phyloP scores from a whole-genome alignment of 2,888 invertebrate genomes.

The Chrysopilus asiliformis region DNA sequence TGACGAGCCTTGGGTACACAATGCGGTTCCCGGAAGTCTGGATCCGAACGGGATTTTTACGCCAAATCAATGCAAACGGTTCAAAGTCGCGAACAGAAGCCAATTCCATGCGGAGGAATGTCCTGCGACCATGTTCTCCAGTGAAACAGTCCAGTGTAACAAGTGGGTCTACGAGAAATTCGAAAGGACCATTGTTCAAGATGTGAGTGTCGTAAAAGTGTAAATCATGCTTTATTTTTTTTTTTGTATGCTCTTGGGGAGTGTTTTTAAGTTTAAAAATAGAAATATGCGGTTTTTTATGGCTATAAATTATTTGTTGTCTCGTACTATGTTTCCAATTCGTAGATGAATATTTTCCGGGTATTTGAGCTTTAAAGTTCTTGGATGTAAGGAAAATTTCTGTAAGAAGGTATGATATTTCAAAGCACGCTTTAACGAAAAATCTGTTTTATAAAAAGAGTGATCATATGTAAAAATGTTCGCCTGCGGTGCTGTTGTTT shows the following conservation, averaged over 20 bases:
- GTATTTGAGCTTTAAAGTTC: no score
- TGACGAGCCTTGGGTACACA: constrained; percentile 35
- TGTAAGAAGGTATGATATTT: no score
- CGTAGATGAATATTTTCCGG: no score
- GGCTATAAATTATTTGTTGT: no score
- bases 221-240: not conserved
- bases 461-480: no score
- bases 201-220: constrained; percentile 38
- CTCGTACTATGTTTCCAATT: no score
- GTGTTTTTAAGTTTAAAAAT: not conserved
- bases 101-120: no score
- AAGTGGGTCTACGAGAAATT: constrained; percentile 40
- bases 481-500: no score
- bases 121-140: constrained; percentile 30
- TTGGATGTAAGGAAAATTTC: no score
- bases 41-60: constrained; percentile 24
- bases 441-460: no score
- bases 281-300: not conserved
- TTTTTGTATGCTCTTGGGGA: not conserved
- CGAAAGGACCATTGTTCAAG: constrained; percentile 44
- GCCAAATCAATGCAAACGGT: constrained; percentile 27
- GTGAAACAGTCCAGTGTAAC: constrained; percentile 33
- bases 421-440: no score
- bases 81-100: no score
- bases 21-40: constrained; percentile 37